Conservation (phyloP, 2,113 vertebrate genomes). For the Spea bombifrons region DNA sequence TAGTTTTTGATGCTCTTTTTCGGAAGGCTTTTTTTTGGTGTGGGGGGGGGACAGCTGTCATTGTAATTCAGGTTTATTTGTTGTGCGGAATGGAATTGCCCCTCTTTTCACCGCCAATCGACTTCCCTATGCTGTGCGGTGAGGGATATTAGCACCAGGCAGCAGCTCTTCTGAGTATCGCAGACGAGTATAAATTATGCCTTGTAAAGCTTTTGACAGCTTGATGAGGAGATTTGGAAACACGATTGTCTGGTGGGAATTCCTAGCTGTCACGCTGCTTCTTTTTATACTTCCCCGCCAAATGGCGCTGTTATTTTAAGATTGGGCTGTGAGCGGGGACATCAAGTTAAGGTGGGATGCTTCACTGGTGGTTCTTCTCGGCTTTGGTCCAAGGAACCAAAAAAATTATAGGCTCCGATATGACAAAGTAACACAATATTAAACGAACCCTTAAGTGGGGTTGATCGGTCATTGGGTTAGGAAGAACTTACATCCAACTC, state of each 20-base stretch:
- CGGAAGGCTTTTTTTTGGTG: not conserved
- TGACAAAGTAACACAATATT: too few species aligned
- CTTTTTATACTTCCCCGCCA: slow-evolving; percentile 36
- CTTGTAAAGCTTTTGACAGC: slow-evolving; percentile 48
- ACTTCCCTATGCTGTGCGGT: slow-evolving; percentile 14
- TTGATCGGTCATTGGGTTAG: too few species aligned
- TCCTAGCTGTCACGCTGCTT: slow-evolving; percentile 36
- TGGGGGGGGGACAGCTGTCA: slow-evolving; percentile 25
- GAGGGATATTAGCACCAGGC: slow-evolving; percentile 39
- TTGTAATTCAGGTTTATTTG: slow-evolving; percentile 31
- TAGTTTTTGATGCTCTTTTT: slow-evolving; percentile 16
- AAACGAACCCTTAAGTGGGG: too few species aligned
- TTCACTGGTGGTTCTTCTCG: too few species aligned
- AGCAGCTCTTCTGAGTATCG: slow-evolving; percentile 27
- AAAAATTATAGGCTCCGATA: too few species aligned
- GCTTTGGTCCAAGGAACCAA: too few species aligned
- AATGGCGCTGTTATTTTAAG: slow-evolving; percentile 29
- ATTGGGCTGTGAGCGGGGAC: not conserved
- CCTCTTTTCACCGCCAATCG: slow-evolving; percentile 18
- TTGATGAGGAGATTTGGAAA: slow-evolving; percentile 48
- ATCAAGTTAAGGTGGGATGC: not conserved
- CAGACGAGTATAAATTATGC: slow-evolving; percentile 47
- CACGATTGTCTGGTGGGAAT: slow-evolving; percentile 45
- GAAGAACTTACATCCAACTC: too few species aligned
- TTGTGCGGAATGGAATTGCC: slow-evolving; percentile 33